Evolutionary conservation across 64 coral and sea anemone genomes (phyloP), one percentile per base, ranked within the genome.

Genomic region (Actinia tenebrosa): DNA sequence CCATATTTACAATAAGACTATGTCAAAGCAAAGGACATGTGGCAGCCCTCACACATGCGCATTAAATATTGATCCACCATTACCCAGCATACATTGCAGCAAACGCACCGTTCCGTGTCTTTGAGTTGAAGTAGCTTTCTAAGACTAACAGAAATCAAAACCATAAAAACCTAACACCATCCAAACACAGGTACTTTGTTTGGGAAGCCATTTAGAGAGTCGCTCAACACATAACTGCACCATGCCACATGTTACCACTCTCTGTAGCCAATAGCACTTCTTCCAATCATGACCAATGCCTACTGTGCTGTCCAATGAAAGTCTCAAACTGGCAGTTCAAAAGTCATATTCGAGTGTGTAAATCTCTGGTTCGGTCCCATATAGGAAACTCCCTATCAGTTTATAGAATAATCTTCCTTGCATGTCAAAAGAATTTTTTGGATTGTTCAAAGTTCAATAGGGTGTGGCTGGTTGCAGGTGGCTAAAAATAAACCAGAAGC

Each of bases 1-100:
- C 94, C 94, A 96, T 96, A 96, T 92, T 96, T 96, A 96, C 88
- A 87, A 20, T 20, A 81, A 81, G 44, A 81, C 79, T 53, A 81
- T 81, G 79, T 81, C 79, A 81, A 81, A 81, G 79, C 79, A 79
- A 79, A 79, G 77, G 45, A 79, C 45, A 81, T 81, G 50, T 81
- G 50, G 69, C 43, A 81, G 45, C 7, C 23, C 2, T 16, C 14
- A 53, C 79, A 81, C 79, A 81, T 81, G 79, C 79, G 79, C 79
- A 81, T 81, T 81, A 81, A 81, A 50, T 50, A 81, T 81, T 81
- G 18, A 81, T 53, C 43, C 50, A 1, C 4, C 50, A 53, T 81
- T 53, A 45, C 79, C 79, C 79, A 53, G 79, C 79, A 9, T 6
- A 25, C 79, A 81, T 18, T 22, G 79, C 79, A 26, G 45, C 5